Evolutionary conservation across 2,888 invertebrate genomes (phyloP).

Genomic region (Peribatodes rhomboidaria): DNA sequence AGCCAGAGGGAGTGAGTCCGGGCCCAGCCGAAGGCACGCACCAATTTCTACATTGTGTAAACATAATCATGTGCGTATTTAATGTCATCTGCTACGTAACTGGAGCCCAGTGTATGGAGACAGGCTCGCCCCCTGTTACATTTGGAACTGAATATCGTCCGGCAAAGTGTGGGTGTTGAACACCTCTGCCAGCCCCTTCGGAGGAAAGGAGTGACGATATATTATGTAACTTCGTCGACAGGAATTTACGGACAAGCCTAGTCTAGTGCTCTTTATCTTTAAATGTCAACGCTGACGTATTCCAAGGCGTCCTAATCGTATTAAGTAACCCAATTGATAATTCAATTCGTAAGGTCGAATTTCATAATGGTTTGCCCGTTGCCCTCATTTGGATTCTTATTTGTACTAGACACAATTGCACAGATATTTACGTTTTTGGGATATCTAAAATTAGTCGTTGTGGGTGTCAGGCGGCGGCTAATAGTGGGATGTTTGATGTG

Average conservation of each 20-base stretch:
- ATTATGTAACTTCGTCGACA: not conserved
- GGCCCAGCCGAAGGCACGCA: too few relatives aligned
- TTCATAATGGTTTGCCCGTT: not conserved
- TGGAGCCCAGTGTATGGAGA: too few relatives aligned
- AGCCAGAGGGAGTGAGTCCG: too few relatives aligned
- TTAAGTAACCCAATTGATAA: conserved; percentile 25
- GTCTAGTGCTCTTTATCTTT: conserved; percentile 13
- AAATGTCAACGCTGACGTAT: conserved; percentile 2
- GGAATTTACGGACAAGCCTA: not conserved
- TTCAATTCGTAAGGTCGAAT: conserved; percentile 8
- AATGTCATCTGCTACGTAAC: too few relatives aligned
- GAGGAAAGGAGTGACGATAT: too few relatives aligned
- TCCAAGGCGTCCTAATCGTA: conserved; percentile 9
- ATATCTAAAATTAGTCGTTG: conserved; percentile 1
- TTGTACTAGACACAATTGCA: not conserved
- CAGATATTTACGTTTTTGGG: not conserved
- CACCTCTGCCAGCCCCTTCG: too few relatives aligned
- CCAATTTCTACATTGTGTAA: too few relatives aligned
- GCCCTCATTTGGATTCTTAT: not conserved
- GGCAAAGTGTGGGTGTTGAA: too few relatives aligned
- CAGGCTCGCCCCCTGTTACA: too few relatives aligned
- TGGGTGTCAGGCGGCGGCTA: not conserved
- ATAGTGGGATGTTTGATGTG: not conserved
- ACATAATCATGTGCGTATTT: too few relatives aligned
- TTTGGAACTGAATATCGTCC: too few relatives aligned